Evolutionary conservation across 2,888 invertebrate genomes (phyloP).

Genomic region (Oasisia sp.): DNA sequence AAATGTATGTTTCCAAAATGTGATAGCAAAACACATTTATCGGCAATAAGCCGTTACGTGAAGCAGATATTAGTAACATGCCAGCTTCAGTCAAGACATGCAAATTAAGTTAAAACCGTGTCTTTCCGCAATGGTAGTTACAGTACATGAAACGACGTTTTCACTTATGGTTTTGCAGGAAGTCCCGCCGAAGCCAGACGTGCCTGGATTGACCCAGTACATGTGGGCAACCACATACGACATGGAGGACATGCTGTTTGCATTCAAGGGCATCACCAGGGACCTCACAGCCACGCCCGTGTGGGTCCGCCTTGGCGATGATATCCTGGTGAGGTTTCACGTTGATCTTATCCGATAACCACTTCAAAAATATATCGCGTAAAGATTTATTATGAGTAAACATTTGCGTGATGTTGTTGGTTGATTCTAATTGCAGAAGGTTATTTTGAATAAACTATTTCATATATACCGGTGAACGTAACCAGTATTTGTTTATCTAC

Average conservation of each 20-base stretch:
- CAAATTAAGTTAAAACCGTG: too few species aligned
- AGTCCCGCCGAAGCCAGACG: slow-evolving; percentile 68
- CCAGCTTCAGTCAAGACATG: neutral
- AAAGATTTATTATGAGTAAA: too few species aligned
- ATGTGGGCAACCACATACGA: slow-evolving; percentile 79
- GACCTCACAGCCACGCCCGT: slow-evolving; percentile 59
- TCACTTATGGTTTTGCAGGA: slow-evolving; percentile 42
- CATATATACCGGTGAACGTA: neutral
- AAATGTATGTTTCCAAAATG: neutral
- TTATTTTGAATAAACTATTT: neutral
- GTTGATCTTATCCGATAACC: neutral
- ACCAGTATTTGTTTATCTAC: neutral
- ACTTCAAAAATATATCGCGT: too few species aligned
- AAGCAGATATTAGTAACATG: neutral
- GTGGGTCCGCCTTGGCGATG: slow-evolving; percentile 52
- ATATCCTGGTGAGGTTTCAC: neutral
- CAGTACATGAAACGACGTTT: too few species aligned
- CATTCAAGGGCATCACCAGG: slow-evolving; percentile 57
- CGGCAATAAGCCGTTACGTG: neutral
- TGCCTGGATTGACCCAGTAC: slow-evolving; percentile 72
- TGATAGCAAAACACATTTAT: neutral
- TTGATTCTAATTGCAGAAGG: too few species aligned
- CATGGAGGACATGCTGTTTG: slow-evolving; percentile 71
- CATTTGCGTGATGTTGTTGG: too few species aligned
- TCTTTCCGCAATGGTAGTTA: too few species aligned